Evolutionary conservation across 2,113 vertebrate species (phyloP).

Genomic region (Herpetotheres cachinnans): DNA sequence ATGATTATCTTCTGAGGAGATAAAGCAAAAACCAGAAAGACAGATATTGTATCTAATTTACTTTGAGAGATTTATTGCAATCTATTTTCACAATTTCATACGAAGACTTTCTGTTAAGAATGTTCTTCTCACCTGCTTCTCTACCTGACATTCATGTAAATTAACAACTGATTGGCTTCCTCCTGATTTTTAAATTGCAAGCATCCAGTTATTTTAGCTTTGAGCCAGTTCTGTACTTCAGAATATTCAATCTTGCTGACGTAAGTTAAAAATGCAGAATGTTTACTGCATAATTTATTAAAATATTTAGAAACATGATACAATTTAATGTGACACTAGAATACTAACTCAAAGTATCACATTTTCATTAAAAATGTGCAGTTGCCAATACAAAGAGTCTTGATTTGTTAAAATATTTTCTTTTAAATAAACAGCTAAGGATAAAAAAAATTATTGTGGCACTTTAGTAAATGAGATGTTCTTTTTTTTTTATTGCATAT

Average conservation of each 20-base stretch:
- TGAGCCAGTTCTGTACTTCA: slow-evolving; percentile 29
- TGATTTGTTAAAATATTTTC: slow-evolving; percentile 49
- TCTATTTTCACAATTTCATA: slow-evolving; percentile 48
- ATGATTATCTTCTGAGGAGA: neutral
- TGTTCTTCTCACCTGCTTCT: slow-evolving; percentile 31
- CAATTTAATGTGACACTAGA: slow-evolving; percentile 24
- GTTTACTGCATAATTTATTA: slow-evolving; percentile 48
- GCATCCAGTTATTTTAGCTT: slow-evolving; percentile 18
- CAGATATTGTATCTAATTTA: neutral
- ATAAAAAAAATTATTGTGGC: slow-evolving; percentile 57
- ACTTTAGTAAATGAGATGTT: slow-evolving; percentile 52
- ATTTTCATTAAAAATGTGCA: slow-evolving; percentile 62
- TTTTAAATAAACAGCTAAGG: slow-evolving; percentile 50
- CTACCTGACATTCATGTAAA: neutral
- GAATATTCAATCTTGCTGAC: neutral
- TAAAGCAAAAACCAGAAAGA: neutral
- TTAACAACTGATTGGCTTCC: neutral
- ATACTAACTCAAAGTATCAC: slow-evolving; percentile 41
- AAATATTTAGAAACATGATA: slow-evolving; percentile 64
- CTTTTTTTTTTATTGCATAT: slow-evolving; percentile 47
- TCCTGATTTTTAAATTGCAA: neutral
- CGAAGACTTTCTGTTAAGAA: neutral
- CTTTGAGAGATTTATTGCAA: slow-evolving; percentile 71
- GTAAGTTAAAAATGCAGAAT: slow-evolving; percentile 55
- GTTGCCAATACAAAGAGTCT: slow-evolving; percentile 47